Conservation (phyloP, 2,113 vertebrate genomes). For the Suricata suricatta region DNA sequence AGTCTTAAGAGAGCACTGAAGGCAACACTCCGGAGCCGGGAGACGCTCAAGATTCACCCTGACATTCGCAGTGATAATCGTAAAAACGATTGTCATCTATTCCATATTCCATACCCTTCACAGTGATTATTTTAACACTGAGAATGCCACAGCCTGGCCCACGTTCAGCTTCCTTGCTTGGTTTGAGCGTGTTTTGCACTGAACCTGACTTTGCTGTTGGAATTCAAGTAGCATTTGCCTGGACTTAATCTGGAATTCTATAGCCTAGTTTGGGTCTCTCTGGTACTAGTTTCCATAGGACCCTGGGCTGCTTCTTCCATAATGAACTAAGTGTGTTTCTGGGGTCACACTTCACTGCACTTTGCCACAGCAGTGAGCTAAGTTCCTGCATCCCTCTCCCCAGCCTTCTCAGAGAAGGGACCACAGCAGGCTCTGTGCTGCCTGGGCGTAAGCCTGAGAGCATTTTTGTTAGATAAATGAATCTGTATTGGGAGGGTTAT, state of each 20-base stretch:
- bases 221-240: neutral
- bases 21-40: neutral
- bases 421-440: neutral
- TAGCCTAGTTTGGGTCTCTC: neutral
- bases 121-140: neutral
- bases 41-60: neutral
- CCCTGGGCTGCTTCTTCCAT: neutral
- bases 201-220: neutral
- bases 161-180: neutral
- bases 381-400: neutral
- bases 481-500: neutral
- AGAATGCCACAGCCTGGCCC: neutral
- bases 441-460: neutral
- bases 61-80: accelerated
- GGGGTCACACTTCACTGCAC: neutral
- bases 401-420: neutral
- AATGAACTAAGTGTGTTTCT: neutral
- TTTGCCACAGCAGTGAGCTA: neutral
- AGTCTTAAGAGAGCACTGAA: neutral
- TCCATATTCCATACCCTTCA: neutral
- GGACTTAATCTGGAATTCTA: neutral
- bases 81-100: neutral
- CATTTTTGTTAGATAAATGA: neutral
- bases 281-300: neutral
- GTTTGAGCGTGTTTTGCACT: neutral